Percentiles rank a stretch among this genome's conserved stretches.
These are phyloP conservation scores for Sinohyriopsis cumingii DNA, from an alignment of 2,888 invertebrate genomes.

Conservation along the genomic window DNA sequence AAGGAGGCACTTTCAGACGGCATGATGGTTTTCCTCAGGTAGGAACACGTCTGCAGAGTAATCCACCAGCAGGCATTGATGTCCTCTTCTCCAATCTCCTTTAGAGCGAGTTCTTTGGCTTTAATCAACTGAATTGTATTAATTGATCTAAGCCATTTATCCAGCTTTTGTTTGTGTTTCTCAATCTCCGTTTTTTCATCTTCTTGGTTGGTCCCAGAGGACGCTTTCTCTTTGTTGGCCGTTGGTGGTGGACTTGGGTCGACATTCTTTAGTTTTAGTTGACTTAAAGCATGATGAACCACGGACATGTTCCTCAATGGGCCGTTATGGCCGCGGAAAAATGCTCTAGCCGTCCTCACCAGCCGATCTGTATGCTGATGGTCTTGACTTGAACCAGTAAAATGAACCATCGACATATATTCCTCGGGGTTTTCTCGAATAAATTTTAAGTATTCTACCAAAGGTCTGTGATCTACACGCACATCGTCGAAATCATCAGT, in stretches of 20 bases:
- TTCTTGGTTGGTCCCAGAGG: constrained; percentile 18
- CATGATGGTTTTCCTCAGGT: constrained; percentile 30
- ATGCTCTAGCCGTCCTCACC: constrained; percentile 39
- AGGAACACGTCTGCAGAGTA: constrained; percentile 41
- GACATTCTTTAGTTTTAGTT: constrained; percentile 34
- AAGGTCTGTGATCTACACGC: constrained; percentile 44
- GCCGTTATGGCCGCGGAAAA: constrained; percentile 37
- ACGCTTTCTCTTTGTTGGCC: constrained; percentile 16
- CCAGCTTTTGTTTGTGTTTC: constrained; percentile 37
- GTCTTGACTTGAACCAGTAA: constrained; percentile 24
- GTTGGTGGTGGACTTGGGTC: constrained; percentile 28
- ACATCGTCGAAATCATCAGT: constrained; percentile 6
- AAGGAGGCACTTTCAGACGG: background rate
- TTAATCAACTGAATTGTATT: constrained; percentile 38
- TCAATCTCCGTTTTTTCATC: constrained; percentile 46
- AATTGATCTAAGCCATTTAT: constrained; percentile 43
- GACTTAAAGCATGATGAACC: constrained; percentile 38
- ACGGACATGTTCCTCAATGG: constrained; percentile 19
- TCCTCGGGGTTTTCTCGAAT: constrained; percentile 52
- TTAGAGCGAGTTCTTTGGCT: constrained; percentile 42
- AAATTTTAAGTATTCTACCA: constrained; percentile 52
- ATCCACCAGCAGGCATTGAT: constrained; percentile 42
- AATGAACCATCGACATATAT: constrained; percentile 31
- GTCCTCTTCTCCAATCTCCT: constrained; percentile 52
- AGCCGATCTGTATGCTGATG: constrained; percentile 28